These are phyloP conservation scores for Anguilla anguilla DNA, from an alignment of 2,797 vertebrate genomes.

Conservation along the genomic window DNA sequence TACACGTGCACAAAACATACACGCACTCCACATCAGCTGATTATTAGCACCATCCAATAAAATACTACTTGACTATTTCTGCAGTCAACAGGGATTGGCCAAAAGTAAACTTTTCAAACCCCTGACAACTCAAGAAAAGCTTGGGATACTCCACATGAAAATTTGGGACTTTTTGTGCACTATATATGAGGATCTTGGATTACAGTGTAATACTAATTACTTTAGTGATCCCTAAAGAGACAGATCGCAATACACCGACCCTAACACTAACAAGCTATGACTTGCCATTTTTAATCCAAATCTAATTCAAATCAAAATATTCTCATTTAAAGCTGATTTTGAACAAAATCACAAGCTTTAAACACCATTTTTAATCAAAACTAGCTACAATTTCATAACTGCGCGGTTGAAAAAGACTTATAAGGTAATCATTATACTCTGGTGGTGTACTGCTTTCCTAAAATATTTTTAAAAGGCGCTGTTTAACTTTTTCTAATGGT, in stretches of 20 bases:
- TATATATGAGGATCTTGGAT: not conserved
- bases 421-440: too few species aligned
- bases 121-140: not conserved
- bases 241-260: not conserved
- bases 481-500: too few species aligned
- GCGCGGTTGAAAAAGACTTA: too few species aligned
- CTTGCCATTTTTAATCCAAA: too few species aligned
- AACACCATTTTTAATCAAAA: too few species aligned
- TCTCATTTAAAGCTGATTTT: too few species aligned
- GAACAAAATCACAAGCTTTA: too few species aligned
- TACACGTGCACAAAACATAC: not conserved
- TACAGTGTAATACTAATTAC: not conserved
- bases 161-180: constrained; percentile 8
- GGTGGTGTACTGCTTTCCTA: too few species aligned
- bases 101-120: not conserved
- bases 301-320: too few species aligned
- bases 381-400: too few species aligned
- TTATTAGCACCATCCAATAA: not conserved
- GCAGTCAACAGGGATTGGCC: not conserved
- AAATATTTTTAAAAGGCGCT: too few species aligned
- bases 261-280: too few species aligned
- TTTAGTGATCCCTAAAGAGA: not conserved
- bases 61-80: not conserved
- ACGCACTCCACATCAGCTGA: not conserved
- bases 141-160: not conserved